Evolutionary conservation across 53 echinoderm and acorn worm species (phyloP).

Genomic region (Crossaster papposus): DNA sequence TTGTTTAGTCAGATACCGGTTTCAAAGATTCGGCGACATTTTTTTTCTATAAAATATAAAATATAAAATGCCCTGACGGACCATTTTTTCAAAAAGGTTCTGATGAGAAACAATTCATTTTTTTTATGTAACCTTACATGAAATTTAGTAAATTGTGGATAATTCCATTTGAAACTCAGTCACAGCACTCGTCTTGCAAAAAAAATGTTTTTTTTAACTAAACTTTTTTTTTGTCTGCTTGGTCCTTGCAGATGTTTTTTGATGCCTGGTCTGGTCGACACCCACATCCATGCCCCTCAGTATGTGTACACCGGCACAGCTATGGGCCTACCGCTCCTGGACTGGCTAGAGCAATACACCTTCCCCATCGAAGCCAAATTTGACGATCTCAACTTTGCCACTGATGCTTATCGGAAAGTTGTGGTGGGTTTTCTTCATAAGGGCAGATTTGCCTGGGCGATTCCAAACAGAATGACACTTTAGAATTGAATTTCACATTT

Average conservation of each 20-base stretch:
- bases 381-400: conserved; percentile 69
- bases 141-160: too few species aligned
- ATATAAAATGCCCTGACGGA: too few species aligned
- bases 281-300: conserved; percentile 90
- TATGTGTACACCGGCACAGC: conserved; percentile 77
- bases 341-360: conserved; percentile 77
- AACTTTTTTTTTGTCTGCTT: background rate
- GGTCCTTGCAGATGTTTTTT: conserved; percentile 69
- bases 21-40: too few species aligned
- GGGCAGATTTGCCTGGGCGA: too few species aligned
- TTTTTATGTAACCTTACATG: too few species aligned
- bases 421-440: conserved; percentile 64
- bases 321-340: conserved; percentile 64
- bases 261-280: conserved; percentile 85
- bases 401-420: conserved; percentile 68
- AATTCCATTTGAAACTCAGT: too few species aligned
- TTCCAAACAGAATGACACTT: too few species aligned
- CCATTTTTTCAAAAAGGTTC: too few species aligned
- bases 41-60: too few species aligned
- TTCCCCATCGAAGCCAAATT: conserved; percentile 77
- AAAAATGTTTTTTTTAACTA: background rate
- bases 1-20: too few species aligned
- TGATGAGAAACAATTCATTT: too few species aligned
- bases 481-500: too few species aligned
- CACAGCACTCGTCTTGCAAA: background rate